Percentiles rank a stretch among this genome's conserved stretches.
These are phyloP conservation scores for Microtus obscurus DNA, from an alignment of 2,797 vertebrate genomes.

Conservation along the genomic window DNA sequence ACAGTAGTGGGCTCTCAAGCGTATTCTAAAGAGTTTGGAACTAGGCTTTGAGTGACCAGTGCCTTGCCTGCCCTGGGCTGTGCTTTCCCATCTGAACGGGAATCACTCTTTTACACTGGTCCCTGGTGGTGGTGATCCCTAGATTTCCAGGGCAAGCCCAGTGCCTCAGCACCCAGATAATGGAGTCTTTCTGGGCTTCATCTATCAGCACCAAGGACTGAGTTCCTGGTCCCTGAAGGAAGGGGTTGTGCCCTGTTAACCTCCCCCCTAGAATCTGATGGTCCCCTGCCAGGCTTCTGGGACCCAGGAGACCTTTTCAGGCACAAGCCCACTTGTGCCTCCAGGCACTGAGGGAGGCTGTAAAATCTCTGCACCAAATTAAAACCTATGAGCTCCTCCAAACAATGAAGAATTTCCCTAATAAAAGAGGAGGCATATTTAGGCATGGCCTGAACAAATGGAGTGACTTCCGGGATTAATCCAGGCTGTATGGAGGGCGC, in stretches of 20 bases:
- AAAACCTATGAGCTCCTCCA: constrained; percentile 72
- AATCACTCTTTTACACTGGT: neutral
- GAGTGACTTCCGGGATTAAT: constrained; percentile 64
- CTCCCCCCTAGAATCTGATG: neutral
- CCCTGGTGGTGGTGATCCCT: neutral
- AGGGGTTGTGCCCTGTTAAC: neutral
- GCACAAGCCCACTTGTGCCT: neutral
- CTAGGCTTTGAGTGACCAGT: neutral
- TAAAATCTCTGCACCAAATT: constrained; percentile 44
- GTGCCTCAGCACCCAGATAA: neutral
- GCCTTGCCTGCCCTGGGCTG: neutral
- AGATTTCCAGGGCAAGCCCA: neutral
- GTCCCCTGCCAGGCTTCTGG: neutral
- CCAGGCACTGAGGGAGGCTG: neutral
- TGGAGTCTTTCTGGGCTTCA: neutral
- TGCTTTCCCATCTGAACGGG: neutral
- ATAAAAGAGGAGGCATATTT: constrained; percentile 70
- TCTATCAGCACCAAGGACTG: neutral
- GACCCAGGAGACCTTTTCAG: neutral
- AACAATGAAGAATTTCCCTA: constrained; percentile 78
- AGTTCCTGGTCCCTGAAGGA: neutral
- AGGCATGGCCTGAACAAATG: constrained; percentile 73
- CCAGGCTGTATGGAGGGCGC: constrained; percentile 63
- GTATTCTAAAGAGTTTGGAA: neutral
- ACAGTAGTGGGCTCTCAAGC: neutral